phyloP scores from a whole-genome alignment of 2,797 vertebrate genomes.

The Lepus townsendii region DNA sequence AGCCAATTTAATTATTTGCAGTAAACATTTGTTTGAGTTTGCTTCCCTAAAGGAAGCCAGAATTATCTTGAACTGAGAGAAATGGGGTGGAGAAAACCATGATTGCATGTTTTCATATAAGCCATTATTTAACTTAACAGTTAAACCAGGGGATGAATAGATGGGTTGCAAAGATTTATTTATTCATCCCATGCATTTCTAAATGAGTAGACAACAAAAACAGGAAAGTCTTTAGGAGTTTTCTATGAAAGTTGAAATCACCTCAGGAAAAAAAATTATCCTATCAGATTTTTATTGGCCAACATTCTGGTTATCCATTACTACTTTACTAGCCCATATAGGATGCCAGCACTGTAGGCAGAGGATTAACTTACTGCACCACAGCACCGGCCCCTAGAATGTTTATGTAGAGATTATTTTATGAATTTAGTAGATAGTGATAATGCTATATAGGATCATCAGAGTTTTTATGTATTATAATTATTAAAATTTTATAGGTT shows the following conservation, averaged over 20 bases:
- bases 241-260: background rate
- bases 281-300: constrained; percentile 9
- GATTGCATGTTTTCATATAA: constrained; percentile 3
- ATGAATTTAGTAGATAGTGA: background rate
- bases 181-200: constrained; percentile 46
- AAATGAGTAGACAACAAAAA: constrained; percentile 18
- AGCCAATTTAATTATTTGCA: constrained; percentile 45
- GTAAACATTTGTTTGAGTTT: constrained; percentile 15
- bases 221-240: background rate
- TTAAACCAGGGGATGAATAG: background rate
- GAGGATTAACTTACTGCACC: too few relatives aligned
- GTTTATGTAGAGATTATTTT: constrained; percentile 20
- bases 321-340: background rate
- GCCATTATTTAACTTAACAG: constrained; percentile 25
- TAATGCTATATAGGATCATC: background rate
- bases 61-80: background rate
- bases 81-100: background rate
- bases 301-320: constrained; percentile 5
- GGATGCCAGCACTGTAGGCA: too few relatives aligned
- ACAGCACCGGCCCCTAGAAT: background rate
- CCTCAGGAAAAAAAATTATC: background rate
- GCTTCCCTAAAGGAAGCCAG: background rate
- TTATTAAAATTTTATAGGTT: background rate
- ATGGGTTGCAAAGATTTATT: background rate
- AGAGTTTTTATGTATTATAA: background rate